These are phyloP conservation scores for Meloidogyne hapla DNA, from an alignment of 1,140 invertebrate genomes.

Conservation along the genomic window DNA sequence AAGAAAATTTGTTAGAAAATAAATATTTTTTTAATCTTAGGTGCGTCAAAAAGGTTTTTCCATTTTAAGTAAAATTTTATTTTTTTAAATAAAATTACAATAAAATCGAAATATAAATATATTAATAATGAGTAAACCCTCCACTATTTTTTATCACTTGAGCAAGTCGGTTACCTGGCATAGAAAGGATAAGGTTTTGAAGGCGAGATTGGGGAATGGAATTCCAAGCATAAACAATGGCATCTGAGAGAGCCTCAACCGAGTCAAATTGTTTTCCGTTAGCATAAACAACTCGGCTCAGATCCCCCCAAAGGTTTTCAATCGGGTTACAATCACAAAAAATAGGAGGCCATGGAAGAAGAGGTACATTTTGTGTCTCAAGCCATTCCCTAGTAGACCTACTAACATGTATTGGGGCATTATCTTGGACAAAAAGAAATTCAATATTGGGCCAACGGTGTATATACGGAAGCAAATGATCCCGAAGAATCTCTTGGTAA, in stretches of 20 bases:
- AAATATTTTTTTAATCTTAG: no score
- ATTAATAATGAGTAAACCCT: no score
- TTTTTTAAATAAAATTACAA: no score
- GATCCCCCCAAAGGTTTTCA: conserved; percentile 48
- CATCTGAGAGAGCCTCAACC: conserved; percentile 27
- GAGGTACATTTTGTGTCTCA: conserved; percentile 29
- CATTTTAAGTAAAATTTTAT: no score
- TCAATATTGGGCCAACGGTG: conserved; percentile 7
- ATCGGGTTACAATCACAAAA: conserved; percentile 52
- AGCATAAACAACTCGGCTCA: conserved; percentile 39
- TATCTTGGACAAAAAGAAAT: conserved; percentile 32
- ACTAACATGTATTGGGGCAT: conserved; percentile 24
- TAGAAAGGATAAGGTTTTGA: no score
- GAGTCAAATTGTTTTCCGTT: conserved; percentile 23
- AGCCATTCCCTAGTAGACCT: conserved; percentile 30
- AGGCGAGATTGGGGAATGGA: no score
- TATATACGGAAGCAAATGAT: conserved; percentile 14
- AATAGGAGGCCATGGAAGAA: conserved; percentile 42
- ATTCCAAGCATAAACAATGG: no score
- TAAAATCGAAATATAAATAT: no score
- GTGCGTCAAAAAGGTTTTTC: no score
- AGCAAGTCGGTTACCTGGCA: no score
- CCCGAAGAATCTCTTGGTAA: conserved; percentile 30
- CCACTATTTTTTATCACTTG: no score
- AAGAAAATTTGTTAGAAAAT: no score